Evolutionary conservation across 2,797 vertebrate species (phyloP), one percentile per base, ranked within the genome.

Genomic region (Loris lydekkerianus): DNA sequence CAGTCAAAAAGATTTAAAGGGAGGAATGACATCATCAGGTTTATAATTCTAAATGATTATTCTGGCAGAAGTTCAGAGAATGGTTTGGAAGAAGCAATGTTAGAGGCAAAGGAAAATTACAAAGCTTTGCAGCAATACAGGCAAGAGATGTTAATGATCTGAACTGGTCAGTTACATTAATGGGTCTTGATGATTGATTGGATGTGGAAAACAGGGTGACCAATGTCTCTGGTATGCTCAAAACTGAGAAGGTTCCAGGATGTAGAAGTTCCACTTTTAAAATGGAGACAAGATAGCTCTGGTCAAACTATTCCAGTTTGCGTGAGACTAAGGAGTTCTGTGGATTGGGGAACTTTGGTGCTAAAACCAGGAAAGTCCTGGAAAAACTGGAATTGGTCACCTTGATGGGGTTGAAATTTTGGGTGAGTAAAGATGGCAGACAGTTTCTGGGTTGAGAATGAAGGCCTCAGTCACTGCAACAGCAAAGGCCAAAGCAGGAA

Each of bases 1-100:
- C 37, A 75, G 40, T 73, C 93, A 23, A 61, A 91, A 94, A 76
- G 27, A 80, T n/a, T 76, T 65, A 83, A 72, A 15, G 15, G 84
- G 60, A 91, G 60, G 70, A 91, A 63, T 77, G 7, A 81, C 34
- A 86, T 81, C 76, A 80, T 84, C 40, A 61, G 29, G 27, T 82
- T 91, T 93, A 75, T 58, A 94, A 67, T 93, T 76, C 89, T 72
- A 58, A 89, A 93, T 95, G 37, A 80, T 69, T 93, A 43, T 63
- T 81, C 76, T 53, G 40, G 65, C 80, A 95, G 9, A 29, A 94
- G 83, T 93, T 95, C 73, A 86, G 75, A 89, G 43, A 86, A 72
- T 17, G 18, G 13, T 23, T 53, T 89, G 40, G 46, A 49, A n/a
- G 29, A 93, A 83, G n/a, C n/a, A 76, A 67, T 65, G 29, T n/a